Percentiles rank a stretch among this genome's conserved stretches.
Conservation (phyloP, 2,888 invertebrate genomes). For the Machimus atricapillus region DNA sequence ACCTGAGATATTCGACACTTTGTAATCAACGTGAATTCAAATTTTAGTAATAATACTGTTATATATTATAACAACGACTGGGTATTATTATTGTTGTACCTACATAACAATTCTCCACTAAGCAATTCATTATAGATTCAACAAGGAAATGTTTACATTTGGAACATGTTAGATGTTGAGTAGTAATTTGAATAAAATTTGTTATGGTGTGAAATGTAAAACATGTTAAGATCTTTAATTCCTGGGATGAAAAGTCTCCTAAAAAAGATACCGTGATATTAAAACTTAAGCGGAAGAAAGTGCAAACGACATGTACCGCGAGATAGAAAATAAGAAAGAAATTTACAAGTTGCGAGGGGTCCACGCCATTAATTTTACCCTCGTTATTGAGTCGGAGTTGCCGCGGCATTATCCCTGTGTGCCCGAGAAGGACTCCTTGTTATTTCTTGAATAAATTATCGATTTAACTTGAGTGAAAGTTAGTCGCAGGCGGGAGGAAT, state of each 20-base stretch:
- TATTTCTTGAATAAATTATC: conserved; percentile 45
- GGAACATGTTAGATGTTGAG: no score
- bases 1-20: no score
- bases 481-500: not conserved
- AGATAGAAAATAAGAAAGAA: conserved; percentile 19
- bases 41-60: no score
- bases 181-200: no score
- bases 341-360: conserved; percentile 23
- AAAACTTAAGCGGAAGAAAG: conserved; percentile 17
- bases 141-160: no score
- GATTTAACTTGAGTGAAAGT: conserved; percentile 42
- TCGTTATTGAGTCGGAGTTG: conserved; percentile 44
- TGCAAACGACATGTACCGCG: not conserved
- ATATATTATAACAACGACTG: no score
- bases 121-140: no score
- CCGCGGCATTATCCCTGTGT: conserved; percentile 25
- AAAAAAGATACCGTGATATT: not conserved
- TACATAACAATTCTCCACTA: no score
- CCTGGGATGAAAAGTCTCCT: not conserved
- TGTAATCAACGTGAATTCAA: no score
- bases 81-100: no score
- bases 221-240: not conserved
- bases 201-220: not conserved
- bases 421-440: conserved; percentile 34
- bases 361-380: conserved; percentile 46